phyloP scores from a whole-genome alignment of 2,797 vertebrate genomes.

The Pteropus rufus region DNA sequence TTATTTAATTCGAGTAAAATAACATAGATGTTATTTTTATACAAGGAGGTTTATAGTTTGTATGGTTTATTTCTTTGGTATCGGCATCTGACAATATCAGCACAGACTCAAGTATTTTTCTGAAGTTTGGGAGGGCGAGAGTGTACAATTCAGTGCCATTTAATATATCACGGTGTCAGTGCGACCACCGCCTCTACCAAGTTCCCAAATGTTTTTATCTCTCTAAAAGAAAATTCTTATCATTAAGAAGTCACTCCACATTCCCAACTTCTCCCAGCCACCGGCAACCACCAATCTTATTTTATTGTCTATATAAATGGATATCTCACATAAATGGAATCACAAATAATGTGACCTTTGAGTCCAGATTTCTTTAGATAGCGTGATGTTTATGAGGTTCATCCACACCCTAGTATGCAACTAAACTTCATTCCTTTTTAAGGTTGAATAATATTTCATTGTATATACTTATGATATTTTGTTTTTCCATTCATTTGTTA shows the following conservation, averaged over 20 bases:
- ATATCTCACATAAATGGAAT: background rate
- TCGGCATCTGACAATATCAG: background rate
- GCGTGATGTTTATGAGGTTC: background rate
- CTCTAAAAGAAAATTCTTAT: background rate
- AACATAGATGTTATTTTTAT: background rate
- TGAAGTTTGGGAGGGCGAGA: background rate
- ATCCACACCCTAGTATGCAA: background rate
- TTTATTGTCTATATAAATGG: background rate
- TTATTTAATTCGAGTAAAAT: background rate
- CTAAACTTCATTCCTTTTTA: background rate
- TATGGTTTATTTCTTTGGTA: background rate
- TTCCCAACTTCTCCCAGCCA: background rate
- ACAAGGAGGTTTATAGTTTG: background rate
- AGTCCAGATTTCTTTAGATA: background rate
- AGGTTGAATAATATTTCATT: background rate
- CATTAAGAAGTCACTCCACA: background rate
- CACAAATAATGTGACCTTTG: background rate
- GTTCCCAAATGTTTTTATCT: background rate
- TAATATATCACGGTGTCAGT: background rate
- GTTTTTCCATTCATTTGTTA: background rate
- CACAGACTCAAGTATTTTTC: background rate
- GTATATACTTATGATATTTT: background rate
- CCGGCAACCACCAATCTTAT: background rate
- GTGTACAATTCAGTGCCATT: background rate
- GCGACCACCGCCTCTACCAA: background rate